Base-by-base conservation (phyloP, 1,140 invertebrate genomes). In the Centruroides sculpturatus region DNA sequence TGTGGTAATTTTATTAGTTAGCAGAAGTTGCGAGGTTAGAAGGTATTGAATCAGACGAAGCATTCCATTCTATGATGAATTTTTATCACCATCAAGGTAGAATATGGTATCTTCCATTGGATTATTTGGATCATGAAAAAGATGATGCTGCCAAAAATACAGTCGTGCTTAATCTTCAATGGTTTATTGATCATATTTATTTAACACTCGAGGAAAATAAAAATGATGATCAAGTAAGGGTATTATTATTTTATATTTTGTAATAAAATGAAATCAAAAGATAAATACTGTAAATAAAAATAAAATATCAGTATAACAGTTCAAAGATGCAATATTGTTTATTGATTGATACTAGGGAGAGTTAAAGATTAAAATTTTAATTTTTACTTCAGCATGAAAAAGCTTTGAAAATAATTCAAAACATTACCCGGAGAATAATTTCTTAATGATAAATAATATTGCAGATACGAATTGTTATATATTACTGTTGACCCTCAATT, bases 41-140 rank as follows among this genome's bases (percentile, higher is more conserved):
- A 13, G 71, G 69, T 35, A 71, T 76, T 35, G 66, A 60, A n/a
- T 64, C 67, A 11, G 68, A 68, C 6, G 68, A 69, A 36, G 74
- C 74, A 59, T 67, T 77, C n/a, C 63, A 68, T 49, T 71, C 73
- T 7, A 68, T 76, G 67, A 60, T 77, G 10, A 67, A 75, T 56
- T 77, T 76, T 61, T 75, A 74, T 60, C 75, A 77, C 61, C 73
- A 76, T 62, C 69, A 66, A 49, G 68, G 65, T 1, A 66, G 65
- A 57, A 50, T 69, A 35, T 68, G 62, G 62, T 55, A 55, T 59
- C 47, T 67, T 34, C 50, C 57, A 11, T 67, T 36, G 13, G 63
- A 58, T 46, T 47, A 47, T 12, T 55, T 64, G 5, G 41, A 41
- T 46, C 41, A 55, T 13, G 49, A 35, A 48, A 53, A 53, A 12